These are phyloP conservation scores for Spialia ferax DNA, from an alignment of 2,888 invertebrate genomes.

Conservation along the genomic window DNA sequence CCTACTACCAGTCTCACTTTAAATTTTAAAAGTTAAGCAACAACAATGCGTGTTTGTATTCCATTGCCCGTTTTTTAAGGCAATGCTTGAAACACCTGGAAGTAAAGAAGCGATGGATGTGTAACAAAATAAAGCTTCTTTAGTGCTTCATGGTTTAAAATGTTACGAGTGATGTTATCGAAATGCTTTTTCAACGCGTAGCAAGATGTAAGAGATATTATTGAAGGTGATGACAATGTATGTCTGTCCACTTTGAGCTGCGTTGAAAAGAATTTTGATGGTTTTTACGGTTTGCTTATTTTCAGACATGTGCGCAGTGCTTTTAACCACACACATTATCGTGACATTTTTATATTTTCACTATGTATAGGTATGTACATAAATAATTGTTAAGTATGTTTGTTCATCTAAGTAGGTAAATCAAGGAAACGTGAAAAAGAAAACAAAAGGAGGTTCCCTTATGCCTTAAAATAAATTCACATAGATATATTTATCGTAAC, in stretches of 20 bases:
- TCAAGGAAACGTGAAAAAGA: neutral
- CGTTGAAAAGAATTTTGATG: slow-evolving; percentile 30
- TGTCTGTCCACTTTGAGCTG: slow-evolving; percentile 28
- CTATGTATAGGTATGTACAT: too few relatives aligned
- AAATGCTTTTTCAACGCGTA: slow-evolving; percentile 64
- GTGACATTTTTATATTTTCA: too few relatives aligned
- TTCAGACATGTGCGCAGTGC: slow-evolving; percentile 22
- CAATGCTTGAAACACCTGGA: slow-evolving; percentile 1
- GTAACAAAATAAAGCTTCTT: neutral
- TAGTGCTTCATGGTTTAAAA: slow-evolving; percentile 48
- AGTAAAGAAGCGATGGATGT: slow-evolving; percentile 49
- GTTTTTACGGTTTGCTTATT: slow-evolving; percentile 21
- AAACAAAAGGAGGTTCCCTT: too few relatives aligned
- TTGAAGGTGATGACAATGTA: slow-evolving; percentile 27
- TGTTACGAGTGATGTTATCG: slow-evolving; percentile 72
- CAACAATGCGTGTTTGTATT: slow-evolving; percentile 1
- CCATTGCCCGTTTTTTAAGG: slow-evolving; percentile 33
- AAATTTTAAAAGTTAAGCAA: slow-evolving; percentile 5
- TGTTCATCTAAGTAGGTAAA: too few relatives aligned
- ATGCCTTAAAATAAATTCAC: too few relatives aligned
- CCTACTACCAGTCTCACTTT: slow-evolving; percentile 45
- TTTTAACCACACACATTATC: slow-evolving; percentile 10
- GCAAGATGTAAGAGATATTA: slow-evolving; percentile 44
- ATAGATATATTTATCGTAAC: too few relatives aligned
- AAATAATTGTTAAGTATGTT: too few relatives aligned